Base-by-base conservation (phyloP, 2,797 vertebrate species). In the Pelochelys cantorii region DNA sequence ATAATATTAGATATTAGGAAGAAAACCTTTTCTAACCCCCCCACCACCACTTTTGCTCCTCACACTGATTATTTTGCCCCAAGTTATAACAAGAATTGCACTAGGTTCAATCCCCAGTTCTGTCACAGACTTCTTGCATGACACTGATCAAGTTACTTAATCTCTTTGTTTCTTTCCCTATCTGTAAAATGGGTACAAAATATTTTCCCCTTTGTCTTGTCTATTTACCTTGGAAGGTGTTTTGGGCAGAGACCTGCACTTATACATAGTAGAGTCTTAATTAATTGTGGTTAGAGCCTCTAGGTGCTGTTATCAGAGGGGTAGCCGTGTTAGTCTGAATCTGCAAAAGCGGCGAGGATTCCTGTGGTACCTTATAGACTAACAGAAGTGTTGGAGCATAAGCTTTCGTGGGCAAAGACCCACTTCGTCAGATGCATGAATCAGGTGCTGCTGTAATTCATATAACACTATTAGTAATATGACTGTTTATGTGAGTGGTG, bases 391-490 rank as follows among this genome's bases (percentile, higher is more conserved):
- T n/a, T n/a, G n/a, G n/a, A n/a, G n/a, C n/a, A n/a, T n/a, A n/a
- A n/a, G n/a, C n/a, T n/a, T n/a, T n/a, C n/a, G n/a, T n/a, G n/a
- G n/a, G n/a, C n/a, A n/a, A n/a, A n/a, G n/a, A n/a, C n/a, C n/a
- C n/a, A n/a, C n/a, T n/a, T n/a, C n/a, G n/a, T n/a, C n/a, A n/a
- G n/a, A n/a, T n/a, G n/a, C n/a, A n/a, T n/a, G n/a, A n/a, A n/a
- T n/a, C n/a, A 90, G 85, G 84, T 97, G 85, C 92, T 93, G 83
- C 88, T 77, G 78, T 79, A 81, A 88, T 94, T 52, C 85, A 93
- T 85, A 92, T 95, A 84, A 90, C 60, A 65, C 60, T 86, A 87
- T 93, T 62, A 86, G 15, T 90, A 25, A 23, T 95, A 89, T 78
- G 54, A 60, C 37, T 79, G 37, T 93, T 93, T 96, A 84, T 93